Base-by-base conservation (phyloP, 2,888 invertebrate genomes). In the Cataglyphis altisquamis region DNA sequence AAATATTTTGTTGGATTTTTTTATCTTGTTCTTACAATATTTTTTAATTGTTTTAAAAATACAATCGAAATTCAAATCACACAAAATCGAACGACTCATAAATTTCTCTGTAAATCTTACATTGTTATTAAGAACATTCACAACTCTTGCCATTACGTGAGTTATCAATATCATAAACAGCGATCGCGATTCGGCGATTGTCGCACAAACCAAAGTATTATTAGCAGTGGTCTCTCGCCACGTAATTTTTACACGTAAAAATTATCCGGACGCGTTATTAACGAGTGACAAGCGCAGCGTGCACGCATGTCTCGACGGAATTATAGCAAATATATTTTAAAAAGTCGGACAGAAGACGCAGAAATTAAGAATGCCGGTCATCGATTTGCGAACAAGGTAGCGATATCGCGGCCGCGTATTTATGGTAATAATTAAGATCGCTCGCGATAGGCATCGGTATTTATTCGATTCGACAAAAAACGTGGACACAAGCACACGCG, bases 381-480 rank as follows among this genome's bases (percentile, higher is more conserved):
- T 63, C 63, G 72, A 74, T 55, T 45, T 41, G 74, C 74, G 63
- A 68, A 66, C 70, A 48, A 73, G 72, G 70, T 57, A 41, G 64
- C 82, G 66, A 67, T 21, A 21, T 66, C 72, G 45, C 45, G 66
- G 39, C 15, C 74, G 75, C 18, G 36, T 62, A 60, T 5, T 45
- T 70, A 55, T 21, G 55, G 15, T 45, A 78, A 85, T 85, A 83
- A 85, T 85, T 85, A 85, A 83, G 78, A 85, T 85, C 78, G 52
- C 63, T 55, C 52, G 48, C 70, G 83, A 84, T 84, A 83, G 32
- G 45, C 67, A 82, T 75, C 75, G 82, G 52, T 48, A 62, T 83
- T 84, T 55, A 66, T 68, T 39, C 77, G 67, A 84, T 84, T 74
- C 74, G 81, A 63, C 74, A 64, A 82, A 74, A 82, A 45, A 75